Percentiles rank a stretch among this genome's conserved stretches.
phyloP scores from a whole-genome alignment of 1,140 invertebrate species.

The Leptopilina boulardi region DNA sequence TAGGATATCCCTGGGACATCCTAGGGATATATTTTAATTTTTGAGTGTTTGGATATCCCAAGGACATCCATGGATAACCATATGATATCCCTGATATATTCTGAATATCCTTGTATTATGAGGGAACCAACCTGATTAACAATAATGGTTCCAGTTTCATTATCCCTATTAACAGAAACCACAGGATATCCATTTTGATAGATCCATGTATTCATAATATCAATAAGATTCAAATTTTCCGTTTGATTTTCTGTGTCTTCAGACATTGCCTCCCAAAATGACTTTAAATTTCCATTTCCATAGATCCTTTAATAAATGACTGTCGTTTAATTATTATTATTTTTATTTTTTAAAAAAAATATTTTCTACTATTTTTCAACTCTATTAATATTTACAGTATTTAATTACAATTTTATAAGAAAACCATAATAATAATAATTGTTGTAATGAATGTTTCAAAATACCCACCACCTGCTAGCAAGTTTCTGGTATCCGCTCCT shows the following conservation, averaged over 20 bases:
- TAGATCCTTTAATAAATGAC: slow-evolving; percentile 71
- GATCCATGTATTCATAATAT: slow-evolving; percentile 81
- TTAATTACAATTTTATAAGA: neutral
- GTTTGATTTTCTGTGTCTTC: slow-evolving; percentile 73
- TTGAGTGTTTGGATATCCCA: too few species aligned
- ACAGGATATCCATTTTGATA: slow-evolving; percentile 81
- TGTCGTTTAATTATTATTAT: neutral
- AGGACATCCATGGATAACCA: too few species aligned
- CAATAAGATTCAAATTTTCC: slow-evolving; percentile 66
- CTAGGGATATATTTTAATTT: too few species aligned
- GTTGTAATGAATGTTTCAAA: neutral
- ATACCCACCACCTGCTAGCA: slow-evolving; percentile 68
- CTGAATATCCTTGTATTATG: neutral
- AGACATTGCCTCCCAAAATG: slow-evolving; percentile 79
- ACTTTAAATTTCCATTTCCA: slow-evolving; percentile 77
- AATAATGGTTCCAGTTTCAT: slow-evolving; percentile 68
- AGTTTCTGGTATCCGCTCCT: slow-evolving; percentile 76
- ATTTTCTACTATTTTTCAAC: neutral
- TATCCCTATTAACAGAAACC: slow-evolving; percentile 78
- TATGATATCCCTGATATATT: neutral
- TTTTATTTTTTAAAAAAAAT: neutral
- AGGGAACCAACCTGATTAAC: slow-evolving; percentile 72
- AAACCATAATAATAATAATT: neutral
- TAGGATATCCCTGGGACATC: too few species aligned
- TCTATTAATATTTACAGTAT: neutral